phyloP scores from a whole-genome alignment of 2,888 invertebrate species.

The Lordiphosa andalusiaca region DNA sequence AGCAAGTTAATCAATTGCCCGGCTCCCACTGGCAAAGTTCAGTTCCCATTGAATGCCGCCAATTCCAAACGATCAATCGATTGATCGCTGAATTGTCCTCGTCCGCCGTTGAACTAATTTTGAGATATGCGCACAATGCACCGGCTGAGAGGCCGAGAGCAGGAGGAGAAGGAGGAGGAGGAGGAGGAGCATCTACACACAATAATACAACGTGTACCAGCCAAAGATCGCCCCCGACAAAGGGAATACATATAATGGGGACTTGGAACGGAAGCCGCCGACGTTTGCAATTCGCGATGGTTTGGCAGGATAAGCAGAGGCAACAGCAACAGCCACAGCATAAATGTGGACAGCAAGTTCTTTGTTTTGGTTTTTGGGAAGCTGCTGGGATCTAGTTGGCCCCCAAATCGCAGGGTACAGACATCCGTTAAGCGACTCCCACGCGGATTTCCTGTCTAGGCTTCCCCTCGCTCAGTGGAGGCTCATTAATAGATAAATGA shows the following conservation, averaged over 20 bases:
- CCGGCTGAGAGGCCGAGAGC: too few species aligned
- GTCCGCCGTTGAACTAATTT: conserved; percentile 63
- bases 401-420: conserved; percentile 3
- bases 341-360: conserved; percentile 4
- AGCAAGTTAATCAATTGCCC: conserved; percentile 49
- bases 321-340: conserved; percentile 18
- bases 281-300: conserved; percentile 50
- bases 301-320: conserved; percentile 41
- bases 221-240: conserved; percentile 58
- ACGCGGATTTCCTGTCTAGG: conserved; percentile 58
- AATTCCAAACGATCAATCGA: conserved; percentile 57
- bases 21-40: conserved; percentile 4
- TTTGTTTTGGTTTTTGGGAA: conserved; percentile 1
- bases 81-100: conserved; percentile 38
- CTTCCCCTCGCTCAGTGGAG: background rate
- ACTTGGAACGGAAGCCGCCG: conserved; percentile 61
- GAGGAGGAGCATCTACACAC: background rate
- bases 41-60: conserved; percentile 49
- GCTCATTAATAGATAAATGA: conserved; percentile 65
- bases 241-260: conserved; percentile 7
- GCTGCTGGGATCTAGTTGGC: background rate
- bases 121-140: conserved; percentile 60
- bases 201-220: conserved; percentile 19
- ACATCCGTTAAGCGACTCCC: conserved; percentile 54
- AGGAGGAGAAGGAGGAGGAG: conserved; percentile 4